Evolutionary conservation across 1,140 invertebrate genomes (phyloP), one percentile per base, ranked within the genome.

Genomic region (Thaumetopoea pityocampa): DNA sequence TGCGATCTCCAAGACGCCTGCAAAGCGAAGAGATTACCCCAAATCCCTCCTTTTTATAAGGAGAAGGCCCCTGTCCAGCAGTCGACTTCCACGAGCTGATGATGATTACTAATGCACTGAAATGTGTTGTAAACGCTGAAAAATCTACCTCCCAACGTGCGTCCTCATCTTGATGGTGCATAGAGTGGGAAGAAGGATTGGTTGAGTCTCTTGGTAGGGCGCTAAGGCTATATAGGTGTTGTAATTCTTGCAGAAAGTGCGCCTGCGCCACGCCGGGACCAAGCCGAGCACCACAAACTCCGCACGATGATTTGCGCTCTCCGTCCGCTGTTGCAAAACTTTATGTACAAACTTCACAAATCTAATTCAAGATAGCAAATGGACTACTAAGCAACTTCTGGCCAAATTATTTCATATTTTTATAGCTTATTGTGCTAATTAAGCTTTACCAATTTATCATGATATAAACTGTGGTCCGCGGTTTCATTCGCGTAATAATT

Each of bases 241-340:
- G 90, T 33, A 92, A 60, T 67, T 93, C 91, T 49, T 89, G 85
- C n/a, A 88, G 70, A 49, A 91, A 89, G 62, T 92, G 91, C 6
- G 87, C 76, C 48, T 92, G 90, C 11, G 91, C 76, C 15, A 92
- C 91, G 0, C 89, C 88, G 0, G 87, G 79, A 2, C 90, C 86
- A 3, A 93, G 78, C 0, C 90, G 88, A 2, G 90, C 80, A n/a
- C 90, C 90, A 70, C 91, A 93, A 0, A 92, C 89, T 0, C 91
- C 91, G 61, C 91, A 92, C 17, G 88, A 56, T 0, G 83, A 76
- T 32, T 86, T 86, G 14, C 81, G 76, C 36, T 83, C 80, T 7
- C 76, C 78, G 35, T 84, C 82, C 38, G 77, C 70, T 80, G 32
- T 10, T 22, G 24, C 3, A 17, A 35, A 20, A 30, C 26, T 18